Percentiles rank a stretch among this genome's conserved stretches.
Conservation (phyloP, 2,113 vertebrate species). For the Coracopsis vasa region DNA sequence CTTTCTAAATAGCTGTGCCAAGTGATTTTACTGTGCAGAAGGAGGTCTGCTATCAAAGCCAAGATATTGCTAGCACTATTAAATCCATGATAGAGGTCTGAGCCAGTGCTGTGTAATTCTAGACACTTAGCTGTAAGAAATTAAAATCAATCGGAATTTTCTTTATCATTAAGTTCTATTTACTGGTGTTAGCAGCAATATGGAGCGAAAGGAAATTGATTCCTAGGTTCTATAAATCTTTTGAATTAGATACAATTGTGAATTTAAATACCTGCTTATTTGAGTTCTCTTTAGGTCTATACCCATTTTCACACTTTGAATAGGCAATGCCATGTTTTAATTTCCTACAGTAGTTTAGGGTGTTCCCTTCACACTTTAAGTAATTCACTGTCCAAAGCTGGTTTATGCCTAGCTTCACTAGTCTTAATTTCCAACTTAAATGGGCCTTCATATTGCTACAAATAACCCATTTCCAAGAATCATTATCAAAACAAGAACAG, state of each 20-base stretch:
- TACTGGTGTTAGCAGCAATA: not conserved
- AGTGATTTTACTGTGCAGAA: not conserved
- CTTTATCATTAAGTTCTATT: not conserved
- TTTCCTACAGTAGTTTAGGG: not conserved
- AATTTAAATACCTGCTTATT: not conserved
- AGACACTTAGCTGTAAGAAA: not conserved
- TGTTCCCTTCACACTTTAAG: not conserved
- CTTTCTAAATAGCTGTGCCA: not conserved
- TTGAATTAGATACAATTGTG: not conserved
- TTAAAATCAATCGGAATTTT: not conserved
- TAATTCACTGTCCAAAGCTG: not conserved
- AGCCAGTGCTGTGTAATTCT: not conserved
- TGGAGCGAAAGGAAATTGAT: not conserved
- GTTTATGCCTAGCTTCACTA: not conserved
- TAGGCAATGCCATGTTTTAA: not conserved
- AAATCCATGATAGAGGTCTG: not conserved
- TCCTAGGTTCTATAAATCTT: not conserved
- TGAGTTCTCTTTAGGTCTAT: not conserved
- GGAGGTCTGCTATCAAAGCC: not conserved
- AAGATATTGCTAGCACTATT: not conserved
- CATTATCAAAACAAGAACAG: not conserved
- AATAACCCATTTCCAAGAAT: not conserved
- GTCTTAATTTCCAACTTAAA: slow-evolving; percentile 22
- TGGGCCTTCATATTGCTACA: not conserved
- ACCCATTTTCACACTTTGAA: not conserved